Conservation (phyloP, 2,888 invertebrate species). For the Ophion obscuratus region DNA sequence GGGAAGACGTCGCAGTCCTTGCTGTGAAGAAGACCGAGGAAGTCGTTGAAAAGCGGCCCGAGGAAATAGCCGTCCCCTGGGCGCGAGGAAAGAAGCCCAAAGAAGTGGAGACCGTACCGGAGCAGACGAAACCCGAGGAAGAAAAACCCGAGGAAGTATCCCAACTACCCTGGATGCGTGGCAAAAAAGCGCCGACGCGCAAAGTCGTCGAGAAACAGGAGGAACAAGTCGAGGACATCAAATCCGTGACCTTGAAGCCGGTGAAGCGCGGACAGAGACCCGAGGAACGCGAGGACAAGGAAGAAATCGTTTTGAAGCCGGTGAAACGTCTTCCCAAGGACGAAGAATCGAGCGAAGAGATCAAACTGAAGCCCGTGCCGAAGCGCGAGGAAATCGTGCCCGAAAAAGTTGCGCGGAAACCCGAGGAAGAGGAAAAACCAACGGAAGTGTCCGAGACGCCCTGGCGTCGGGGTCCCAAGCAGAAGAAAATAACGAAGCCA, state of each 20-base stretch:
- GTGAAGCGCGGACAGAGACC: conserved; percentile 74
- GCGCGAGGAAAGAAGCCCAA: conserved; percentile 70
- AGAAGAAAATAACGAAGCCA: conserved; percentile 62
- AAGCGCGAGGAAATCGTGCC: conserved; percentile 63
- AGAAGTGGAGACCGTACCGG: conserved; percentile 49
- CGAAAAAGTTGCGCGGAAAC: conserved; percentile 63
- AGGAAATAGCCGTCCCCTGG: conserved; percentile 75
- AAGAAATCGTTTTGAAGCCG: conserved; percentile 76
- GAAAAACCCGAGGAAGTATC: conserved; percentile 70
- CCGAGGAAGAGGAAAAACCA: conserved; percentile 81
- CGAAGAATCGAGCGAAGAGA: conserved; percentile 63
- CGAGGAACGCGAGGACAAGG: conserved; percentile 78
- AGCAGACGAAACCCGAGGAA: conserved; percentile 60
- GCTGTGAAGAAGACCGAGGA: conserved; percentile 62
- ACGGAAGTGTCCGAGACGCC: conserved; percentile 80
- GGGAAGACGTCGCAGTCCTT: conserved; percentile 72
- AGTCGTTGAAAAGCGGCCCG: conserved; percentile 57
- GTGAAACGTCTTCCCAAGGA: conserved; percentile 74
- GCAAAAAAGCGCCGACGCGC: conserved; percentile 68
- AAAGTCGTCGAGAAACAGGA: conserved; percentile 71
- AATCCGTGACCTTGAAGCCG: conserved; percentile 70
- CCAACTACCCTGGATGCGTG: conserved; percentile 70
- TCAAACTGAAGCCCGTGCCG: conserved; percentile 57
- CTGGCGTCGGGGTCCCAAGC: conserved; percentile 74
- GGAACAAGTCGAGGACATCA: conserved; percentile 72